Evolutionary conservation across 2,113 vertebrate species (phyloP).

Genomic region (Rhineura floridana): DNA sequence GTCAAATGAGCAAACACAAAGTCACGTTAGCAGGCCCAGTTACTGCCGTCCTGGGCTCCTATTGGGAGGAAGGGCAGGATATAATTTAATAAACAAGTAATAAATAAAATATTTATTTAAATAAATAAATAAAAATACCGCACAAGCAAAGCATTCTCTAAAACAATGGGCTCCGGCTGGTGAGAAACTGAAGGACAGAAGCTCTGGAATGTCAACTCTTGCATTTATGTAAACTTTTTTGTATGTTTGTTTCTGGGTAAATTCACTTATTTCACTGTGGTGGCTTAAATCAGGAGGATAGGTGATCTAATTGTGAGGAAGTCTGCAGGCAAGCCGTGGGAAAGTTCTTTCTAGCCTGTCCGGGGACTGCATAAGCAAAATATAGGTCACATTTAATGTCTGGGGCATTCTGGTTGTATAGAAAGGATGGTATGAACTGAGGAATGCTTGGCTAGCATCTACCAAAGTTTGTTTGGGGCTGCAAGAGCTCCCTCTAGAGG

Average conservation of each 20-base stretch:
- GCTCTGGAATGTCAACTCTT: neutral
- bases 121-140: too few species aligned
- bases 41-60: too few species aligned
- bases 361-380: constrained; percentile 40
- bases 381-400: constrained; percentile 58
- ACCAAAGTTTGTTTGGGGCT: fast-evolving
- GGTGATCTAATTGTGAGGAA: constrained; percentile 42
- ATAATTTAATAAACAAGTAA: too few species aligned
- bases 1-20: neutral
- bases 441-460: too few species aligned
- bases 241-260: neutral
- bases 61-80: too few species aligned
- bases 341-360: constrained; percentile 50
- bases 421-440: constrained; percentile 34
- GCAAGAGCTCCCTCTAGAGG: constrained; percentile 37
- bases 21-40: too few species aligned
- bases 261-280: neutral
- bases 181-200: neutral
- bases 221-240: neutral
- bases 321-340: constrained; percentile 47
- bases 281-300: neutral
- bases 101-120: too few species aligned
- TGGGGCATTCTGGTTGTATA: constrained; percentile 21
- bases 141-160: neutral
- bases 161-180: neutral